These are phyloP conservation scores for Epistrophe eligans DNA, from an alignment of 2,888 invertebrate genomes.

Conservation along the genomic window DNA sequence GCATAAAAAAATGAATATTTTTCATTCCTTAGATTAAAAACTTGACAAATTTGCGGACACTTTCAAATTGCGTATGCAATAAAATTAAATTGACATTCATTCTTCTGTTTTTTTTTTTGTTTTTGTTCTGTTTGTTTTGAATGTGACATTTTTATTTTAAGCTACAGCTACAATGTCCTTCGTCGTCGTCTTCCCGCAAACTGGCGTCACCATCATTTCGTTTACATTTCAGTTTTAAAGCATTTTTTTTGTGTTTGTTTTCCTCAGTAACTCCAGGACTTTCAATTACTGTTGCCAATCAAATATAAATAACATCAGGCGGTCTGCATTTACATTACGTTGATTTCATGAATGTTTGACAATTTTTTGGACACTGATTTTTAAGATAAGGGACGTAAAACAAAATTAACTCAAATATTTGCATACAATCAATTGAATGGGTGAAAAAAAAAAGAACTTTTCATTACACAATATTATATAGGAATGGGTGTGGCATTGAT, in stretches of 20 bases:
- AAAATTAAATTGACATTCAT: slow-evolving; percentile 47
- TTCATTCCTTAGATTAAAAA: slow-evolving; percentile 1
- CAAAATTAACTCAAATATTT: slow-evolving; percentile 39
- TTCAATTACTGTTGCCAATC: slow-evolving; percentile 50
- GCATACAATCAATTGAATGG: slow-evolving; percentile 2
- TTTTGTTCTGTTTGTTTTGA: background rate
- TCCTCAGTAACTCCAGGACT: slow-evolving; percentile 32
- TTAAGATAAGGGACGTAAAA: slow-evolving; percentile 20
- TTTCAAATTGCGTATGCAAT: slow-evolving; percentile 24
- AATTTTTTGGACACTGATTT: slow-evolving; percentile 37
- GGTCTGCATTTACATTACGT: slow-evolving; percentile 24
- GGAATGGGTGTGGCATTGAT: background rate
- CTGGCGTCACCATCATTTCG: background rate
- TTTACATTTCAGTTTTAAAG: slow-evolving; percentile 30
- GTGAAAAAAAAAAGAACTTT: background rate
- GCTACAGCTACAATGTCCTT: slow-evolving; percentile 6
- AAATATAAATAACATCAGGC: slow-evolving; percentile 20
- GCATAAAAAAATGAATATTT: too few species aligned
- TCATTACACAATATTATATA: too few species aligned
- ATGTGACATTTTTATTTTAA: background rate
- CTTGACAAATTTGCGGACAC: slow-evolving; percentile 33
- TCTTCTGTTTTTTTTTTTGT: background rate
- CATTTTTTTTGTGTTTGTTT: slow-evolving; percentile 43
- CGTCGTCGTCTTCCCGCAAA: background rate
- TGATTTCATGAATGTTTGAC: slow-evolving; percentile 39